A percentile compares a stretch with the other conserved stretches of the same genome.
phyloP scores from a whole-genome alignment of 2,113 vertebrate species.

The Diglossa brunneiventris region DNA sequence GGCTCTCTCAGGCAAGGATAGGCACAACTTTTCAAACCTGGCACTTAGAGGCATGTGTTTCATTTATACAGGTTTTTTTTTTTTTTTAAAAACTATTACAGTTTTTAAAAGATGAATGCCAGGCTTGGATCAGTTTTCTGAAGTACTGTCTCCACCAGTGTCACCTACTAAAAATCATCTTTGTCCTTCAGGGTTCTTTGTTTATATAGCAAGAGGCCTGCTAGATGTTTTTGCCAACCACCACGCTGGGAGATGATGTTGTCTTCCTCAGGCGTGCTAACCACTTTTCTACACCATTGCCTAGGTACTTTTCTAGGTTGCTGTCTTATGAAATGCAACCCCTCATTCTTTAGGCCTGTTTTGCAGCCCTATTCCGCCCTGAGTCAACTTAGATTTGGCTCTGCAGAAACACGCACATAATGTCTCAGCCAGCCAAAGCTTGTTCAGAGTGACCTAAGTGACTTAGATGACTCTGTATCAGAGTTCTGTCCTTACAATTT shows the following conservation, averaged over 20 bases:
- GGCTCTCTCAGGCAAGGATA: background rate
- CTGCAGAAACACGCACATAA: background rate
- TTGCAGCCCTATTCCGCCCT: background rate
- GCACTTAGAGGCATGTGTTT: background rate
- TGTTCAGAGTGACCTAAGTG: background rate
- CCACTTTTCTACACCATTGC: background rate
- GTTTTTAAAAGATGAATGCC: background rate
- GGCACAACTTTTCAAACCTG: background rate
- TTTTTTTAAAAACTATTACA: too few species aligned
- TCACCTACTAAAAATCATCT: background rate
- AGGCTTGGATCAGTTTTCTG: background rate
- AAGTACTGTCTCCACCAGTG: background rate
- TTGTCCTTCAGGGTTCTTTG: background rate
- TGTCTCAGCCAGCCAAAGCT: background rate
- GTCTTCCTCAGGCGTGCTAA: background rate
- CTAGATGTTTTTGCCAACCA: background rate
- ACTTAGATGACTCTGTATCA: conserved; percentile 19
- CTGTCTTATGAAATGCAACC: background rate
- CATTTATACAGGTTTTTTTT: background rate
- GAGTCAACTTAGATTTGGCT: conserved; percentile 3
- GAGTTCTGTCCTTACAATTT: conserved; percentile 31
- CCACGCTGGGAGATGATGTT: background rate
- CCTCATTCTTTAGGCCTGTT: background rate
- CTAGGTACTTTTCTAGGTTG: background rate
- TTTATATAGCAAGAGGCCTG: background rate